Base-by-base conservation (phyloP, 2,888 invertebrate species). In the Chloroclystis v-ata region DNA sequence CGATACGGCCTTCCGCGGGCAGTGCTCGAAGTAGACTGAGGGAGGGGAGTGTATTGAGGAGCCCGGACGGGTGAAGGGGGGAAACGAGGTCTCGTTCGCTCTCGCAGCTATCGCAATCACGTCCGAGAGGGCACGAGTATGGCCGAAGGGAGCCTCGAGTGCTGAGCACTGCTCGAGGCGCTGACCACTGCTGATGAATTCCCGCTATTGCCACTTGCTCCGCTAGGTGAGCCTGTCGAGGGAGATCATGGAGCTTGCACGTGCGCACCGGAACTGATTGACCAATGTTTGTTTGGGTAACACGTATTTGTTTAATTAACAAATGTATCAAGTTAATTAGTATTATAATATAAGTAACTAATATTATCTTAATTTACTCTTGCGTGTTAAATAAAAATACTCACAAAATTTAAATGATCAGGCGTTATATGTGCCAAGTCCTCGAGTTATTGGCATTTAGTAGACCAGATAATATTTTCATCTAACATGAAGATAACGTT, bases 11-110 rank as follows among this genome's bases (percentile, higher is more conserved):
- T 57, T 66, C 56, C 65, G 50, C 67, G 42, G 53, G 53, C 59
- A 63, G 63, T 64, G 67, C 69, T 73, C 72, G 74, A 70, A 70
- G 73, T 69, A 75, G 81, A 86, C 85, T 83, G 60, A 54, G 52
- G 58, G 60, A 54, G 52, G 58, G 63, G 63, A 55, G 57, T 12
- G 11, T 33, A 28, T 35, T 11, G 35, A n/a, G 14, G 37, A 40
- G 33, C 67, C 67, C 72, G 73, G 69, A 72, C 69, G 75, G 65
- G 61, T 57, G 60, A 66, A 61, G 62, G 64, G 63, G 32, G 71
- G 63, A n/a, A 65, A 60, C 54, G 60, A 61, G 63, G 70, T 71
- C 66, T 73, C 68, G 56, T 69, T 72, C 70, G 60, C 71, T 70
- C 72, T 70, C 58, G 61, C 54, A 46, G 53, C 57, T 71, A 65